These are phyloP conservation scores for Poeciliopsis gracilis DNA, from an alignment of 2,797 vertebrate genomes.

Conservation along the genomic window DNA sequence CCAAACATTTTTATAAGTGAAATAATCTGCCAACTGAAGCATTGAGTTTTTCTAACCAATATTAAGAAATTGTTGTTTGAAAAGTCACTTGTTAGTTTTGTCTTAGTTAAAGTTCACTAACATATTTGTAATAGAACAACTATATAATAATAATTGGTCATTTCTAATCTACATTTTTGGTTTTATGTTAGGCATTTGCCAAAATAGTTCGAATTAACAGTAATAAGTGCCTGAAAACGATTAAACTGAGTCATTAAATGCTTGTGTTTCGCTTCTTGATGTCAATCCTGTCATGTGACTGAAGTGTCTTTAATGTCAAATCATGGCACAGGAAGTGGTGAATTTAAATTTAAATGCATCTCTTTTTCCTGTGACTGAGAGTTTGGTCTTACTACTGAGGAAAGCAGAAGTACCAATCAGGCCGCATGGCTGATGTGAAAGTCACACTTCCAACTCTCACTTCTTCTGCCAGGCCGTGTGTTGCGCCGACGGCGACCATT, in stretches of 20 bases:
- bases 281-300: neutral
- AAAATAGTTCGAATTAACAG: neutral
- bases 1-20: too few species aligned
- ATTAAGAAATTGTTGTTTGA: too few species aligned
- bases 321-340: neutral
- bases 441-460: slow-evolving; percentile 20
- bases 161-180: neutral
- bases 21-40: too few species aligned
- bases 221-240: neutral
- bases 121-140: too few species aligned
- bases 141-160: neutral
- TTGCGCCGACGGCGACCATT: slow-evolving; percentile 69
- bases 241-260: neutral
- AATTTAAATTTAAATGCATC: neutral
- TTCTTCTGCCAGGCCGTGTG: slow-evolving; percentile 72
- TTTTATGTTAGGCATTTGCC: neutral
- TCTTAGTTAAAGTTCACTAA: too few species aligned
- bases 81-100: too few species aligned
- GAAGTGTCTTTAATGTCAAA: neutral
- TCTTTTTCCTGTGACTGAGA: neutral
- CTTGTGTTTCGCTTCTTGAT: neutral
- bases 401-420: slow-evolving; percentile 43
- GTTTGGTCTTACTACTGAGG: fast-evolving
- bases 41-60: too few species aligned
- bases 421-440: slow-evolving; percentile 26